Evolutionary conservation across 2,113 vertebrate species (phyloP), one percentile per base, ranked within the genome.

Genomic region (Bufo gargarizans): DNA sequence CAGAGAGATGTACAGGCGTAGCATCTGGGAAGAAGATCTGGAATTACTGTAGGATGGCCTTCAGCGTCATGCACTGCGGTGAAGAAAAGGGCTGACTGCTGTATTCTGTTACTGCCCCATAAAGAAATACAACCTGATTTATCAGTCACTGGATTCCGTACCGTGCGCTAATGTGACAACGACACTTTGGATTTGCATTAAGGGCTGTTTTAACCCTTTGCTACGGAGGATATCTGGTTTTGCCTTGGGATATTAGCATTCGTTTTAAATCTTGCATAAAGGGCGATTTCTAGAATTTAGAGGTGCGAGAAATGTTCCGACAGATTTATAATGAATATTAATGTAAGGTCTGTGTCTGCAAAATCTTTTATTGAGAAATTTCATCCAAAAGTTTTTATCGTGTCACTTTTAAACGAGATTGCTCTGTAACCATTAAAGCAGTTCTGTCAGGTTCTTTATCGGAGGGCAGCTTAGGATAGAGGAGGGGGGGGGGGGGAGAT

Each of bases 101-200:
- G 86, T 43, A 45, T 82, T 82, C 17, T 83, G 56, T 88, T 77
- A 88, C 19, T 20, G 69, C 47, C 77, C 86, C 50, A 83, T 88
- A 83, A 88, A 88, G 80, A 63, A 81, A 87, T 82, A 65, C 86
- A 61, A 82, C 61, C n/a, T 65, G 67, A 88, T 88, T 83, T 65
- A 74, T 20, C 71, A 49, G 61, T 17, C 10, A 55, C 85, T 78
- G 61, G 22, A 56, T 65, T 53, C 58, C 10, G 4, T 76, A 58
- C 83, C 45, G 22, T 14, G 8, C 22, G 10, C 78, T 61, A 43
- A 61, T 81, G 56, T 56, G 58, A 6, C 58, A 49, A 59, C 33
- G 55, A 77, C 20, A 22, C 49, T 50, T 49, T 50, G 14, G 72
- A 76, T 76, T 49, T 76, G 47, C 72, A 74, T 74, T 16, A 13